These are phyloP conservation scores for Lasioglossum zephyrum DNA, from an alignment of 2,888 invertebrate genomes.

Conservation along the genomic window DNA sequence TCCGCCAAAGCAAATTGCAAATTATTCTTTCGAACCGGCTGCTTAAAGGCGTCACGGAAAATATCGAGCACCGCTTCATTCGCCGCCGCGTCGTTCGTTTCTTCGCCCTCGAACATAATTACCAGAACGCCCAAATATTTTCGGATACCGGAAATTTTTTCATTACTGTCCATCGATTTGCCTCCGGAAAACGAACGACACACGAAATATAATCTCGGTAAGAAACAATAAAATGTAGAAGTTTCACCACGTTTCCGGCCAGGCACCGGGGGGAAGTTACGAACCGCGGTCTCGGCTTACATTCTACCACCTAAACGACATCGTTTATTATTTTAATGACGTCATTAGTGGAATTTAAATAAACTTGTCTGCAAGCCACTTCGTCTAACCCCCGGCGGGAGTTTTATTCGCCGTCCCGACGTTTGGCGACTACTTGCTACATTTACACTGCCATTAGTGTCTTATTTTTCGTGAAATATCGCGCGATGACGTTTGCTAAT, in stretches of 20 bases:
- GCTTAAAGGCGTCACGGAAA: not conserved
- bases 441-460: constrained; percentile 37
- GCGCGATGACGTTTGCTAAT: constrained; percentile 27
- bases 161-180: not conserved
- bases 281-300: constrained; percentile 27
- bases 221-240: constrained; percentile 8
- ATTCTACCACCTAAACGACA: constrained; percentile 70
- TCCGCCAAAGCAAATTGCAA: not conserved
- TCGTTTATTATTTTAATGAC: constrained; percentile 81
- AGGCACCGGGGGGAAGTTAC: constrained; percentile 15
- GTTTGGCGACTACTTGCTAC: constrained; percentile 31
- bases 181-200: not conserved
- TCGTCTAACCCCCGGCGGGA: constrained; percentile 20
- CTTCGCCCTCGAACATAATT: not conserved
- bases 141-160: too few species aligned
- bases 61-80: not conserved
- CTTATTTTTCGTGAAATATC: constrained; percentile 22
- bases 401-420: constrained; percentile 37
- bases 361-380: constrained; percentile 68
- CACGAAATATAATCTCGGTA: not conserved
- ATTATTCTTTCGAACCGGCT: not conserved
- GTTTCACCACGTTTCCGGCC: constrained; percentile 25
- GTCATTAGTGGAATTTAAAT: constrained; percentile 80
- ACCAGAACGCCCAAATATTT: too few species aligned
- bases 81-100: not conserved